phyloP scores from a whole-genome alignment of 2,113 vertebrate species.

The Calidris pugnax region DNA sequence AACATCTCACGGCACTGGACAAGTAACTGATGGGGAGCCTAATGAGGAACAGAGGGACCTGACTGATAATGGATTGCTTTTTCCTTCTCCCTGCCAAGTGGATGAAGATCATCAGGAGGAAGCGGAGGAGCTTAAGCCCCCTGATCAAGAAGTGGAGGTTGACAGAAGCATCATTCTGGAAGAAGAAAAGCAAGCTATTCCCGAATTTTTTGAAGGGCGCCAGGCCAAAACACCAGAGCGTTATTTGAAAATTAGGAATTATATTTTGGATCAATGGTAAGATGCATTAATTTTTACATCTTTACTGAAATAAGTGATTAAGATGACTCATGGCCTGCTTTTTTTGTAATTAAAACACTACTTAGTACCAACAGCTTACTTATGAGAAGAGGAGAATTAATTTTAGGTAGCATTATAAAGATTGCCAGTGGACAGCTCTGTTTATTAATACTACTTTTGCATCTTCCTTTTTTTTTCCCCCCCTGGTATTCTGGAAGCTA shows the following conservation, averaged over 20 bases:
- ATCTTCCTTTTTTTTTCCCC: background rate
- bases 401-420: background rate
- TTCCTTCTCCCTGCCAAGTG: conserved; percentile 58
- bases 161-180: conserved; percentile 84
- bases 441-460: background rate
- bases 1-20: background rate
- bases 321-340: background rate
- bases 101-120: conserved; percentile 77
- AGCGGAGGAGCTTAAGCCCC: conserved; percentile 86
- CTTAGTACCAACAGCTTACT: background rate
- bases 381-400: background rate
- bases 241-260: conserved; percentile 97
- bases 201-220: conserved; percentile 97
- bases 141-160: conserved; percentile 89
- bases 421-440: background rate
- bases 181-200: conserved; percentile 95
- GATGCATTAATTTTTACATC: background rate
- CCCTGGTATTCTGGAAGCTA: background rate
- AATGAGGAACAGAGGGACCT: conserved; percentile 33
- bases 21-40: background rate
- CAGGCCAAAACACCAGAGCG: conserved; percentile 95
- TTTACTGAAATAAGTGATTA: background rate
- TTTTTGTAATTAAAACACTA: background rate
- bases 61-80: conserved; percentile 28
- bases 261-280: conserved; percentile 97